phyloP scores from a whole-genome alignment of 1,140 invertebrate genomes.

The Anthonomus grandis region DNA sequence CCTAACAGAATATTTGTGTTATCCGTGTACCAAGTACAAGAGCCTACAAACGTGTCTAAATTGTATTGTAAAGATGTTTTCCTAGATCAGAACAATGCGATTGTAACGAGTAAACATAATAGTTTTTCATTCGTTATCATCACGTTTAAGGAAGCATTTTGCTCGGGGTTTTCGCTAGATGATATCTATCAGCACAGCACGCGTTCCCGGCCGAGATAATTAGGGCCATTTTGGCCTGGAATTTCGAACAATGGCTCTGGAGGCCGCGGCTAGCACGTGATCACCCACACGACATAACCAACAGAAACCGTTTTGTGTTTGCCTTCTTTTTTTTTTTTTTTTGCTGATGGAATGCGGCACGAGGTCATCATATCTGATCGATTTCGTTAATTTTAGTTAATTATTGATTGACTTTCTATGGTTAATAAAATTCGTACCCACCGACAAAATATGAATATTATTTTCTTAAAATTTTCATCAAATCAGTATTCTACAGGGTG shows the following conservation, averaged over 20 bases:
- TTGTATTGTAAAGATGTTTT: slow-evolving; percentile 26
- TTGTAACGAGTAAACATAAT: slow-evolving; percentile 26
- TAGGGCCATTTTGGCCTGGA: slow-evolving; percentile 24
- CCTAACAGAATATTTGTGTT: no score
- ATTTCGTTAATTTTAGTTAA: no score
- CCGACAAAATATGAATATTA: no score
- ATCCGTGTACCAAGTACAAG: slow-evolving; percentile 10
- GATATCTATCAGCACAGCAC: slow-evolving; percentile 15
- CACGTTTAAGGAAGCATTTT: slow-evolving; percentile 29
- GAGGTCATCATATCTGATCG: no score
- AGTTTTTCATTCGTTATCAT: slow-evolving; percentile 28
- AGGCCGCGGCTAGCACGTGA: slow-evolving; percentile 25
- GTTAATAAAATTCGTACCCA: no score
- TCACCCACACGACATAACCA: slow-evolving; percentile 26
- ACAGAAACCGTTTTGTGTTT: slow-evolving; percentile 13
- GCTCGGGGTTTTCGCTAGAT: slow-evolving; percentile 20
- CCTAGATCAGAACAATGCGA: slow-evolving; percentile 24
- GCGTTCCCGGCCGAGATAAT: slow-evolving; percentile 23
- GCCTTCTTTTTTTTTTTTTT: no score
- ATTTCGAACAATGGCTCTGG: slow-evolving; percentile 25
- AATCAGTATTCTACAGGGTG: no score
- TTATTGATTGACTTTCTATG: no score
- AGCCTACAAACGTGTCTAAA: slow-evolving; percentile 20
- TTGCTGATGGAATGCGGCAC: slow-evolving; percentile 29
- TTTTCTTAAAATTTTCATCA: no score